A percentile compares a stretch with the other conserved stretches of the same genome.
These are phyloP conservation scores for Heliconius ismenius DNA, from an alignment of 2,888 invertebrate species.

Conservation along the genomic window DNA sequence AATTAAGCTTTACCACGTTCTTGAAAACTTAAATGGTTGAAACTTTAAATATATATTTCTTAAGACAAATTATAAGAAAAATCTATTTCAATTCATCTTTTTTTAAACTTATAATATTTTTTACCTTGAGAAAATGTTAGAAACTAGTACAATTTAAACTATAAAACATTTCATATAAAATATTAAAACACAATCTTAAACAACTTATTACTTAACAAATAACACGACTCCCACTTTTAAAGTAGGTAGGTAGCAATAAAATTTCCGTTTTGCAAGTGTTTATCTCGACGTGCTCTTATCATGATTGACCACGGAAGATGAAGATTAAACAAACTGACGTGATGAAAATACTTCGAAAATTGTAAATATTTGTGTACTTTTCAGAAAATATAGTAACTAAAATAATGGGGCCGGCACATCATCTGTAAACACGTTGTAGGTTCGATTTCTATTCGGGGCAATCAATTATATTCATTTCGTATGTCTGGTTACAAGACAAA, in stretches of 20 bases:
- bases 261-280: conserved; percentile 37
- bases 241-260: neutral
- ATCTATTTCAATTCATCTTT: too few relatives aligned
- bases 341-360: conserved; percentile 26
- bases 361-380: neutral
- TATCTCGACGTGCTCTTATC: conserved; percentile 57
- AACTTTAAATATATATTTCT: too few relatives aligned
- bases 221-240: conserved; percentile 6
- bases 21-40: neutral
- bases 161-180: neutral
- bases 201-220: conserved; percentile 13
- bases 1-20: neutral
- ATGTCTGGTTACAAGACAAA: neutral
- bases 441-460: neutral
- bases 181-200: neutral
- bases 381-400: neutral
- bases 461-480: neutral
- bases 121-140: neutral
- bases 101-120: neutral
- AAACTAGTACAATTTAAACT: neutral
- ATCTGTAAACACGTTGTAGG: neutral
- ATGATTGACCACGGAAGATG: conserved; percentile 44
- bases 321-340: conserved; percentile 26
- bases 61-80: too few relatives aligned
- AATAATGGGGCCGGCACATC: neutral